phyloP scores from a whole-genome alignment of 2,113 vertebrate genomes.

The Glareola pratincola region DNA sequence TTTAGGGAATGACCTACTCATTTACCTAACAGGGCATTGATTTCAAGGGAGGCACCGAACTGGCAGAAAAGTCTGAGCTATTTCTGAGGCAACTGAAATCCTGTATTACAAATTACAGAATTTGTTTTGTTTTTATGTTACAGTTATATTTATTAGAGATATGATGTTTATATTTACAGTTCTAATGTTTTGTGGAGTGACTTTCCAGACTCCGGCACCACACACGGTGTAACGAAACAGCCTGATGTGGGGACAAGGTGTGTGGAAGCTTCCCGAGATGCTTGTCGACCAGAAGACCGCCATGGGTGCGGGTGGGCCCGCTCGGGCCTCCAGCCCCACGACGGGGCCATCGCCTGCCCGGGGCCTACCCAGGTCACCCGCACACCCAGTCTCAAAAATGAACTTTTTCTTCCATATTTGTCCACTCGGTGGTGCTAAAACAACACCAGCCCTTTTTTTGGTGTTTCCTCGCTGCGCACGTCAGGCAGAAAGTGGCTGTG shows the following conservation, averaged over 20 bases:
- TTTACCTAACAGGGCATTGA: neutral
- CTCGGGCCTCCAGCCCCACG: neutral
- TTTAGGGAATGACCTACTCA: neutral
- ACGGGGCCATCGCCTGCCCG: neutral
- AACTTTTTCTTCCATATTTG: neutral
- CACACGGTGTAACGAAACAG: neutral
- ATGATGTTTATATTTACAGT: neutral
- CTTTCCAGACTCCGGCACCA: neutral
- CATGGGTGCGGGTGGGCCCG: neutral
- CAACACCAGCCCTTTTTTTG: neutral
- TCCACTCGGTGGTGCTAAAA: conserved; percentile 62
- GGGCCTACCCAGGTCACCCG: neutral
- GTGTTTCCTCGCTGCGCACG: neutral
- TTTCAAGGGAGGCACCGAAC: neutral
- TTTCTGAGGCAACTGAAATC: neutral
- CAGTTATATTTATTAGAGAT: neutral
- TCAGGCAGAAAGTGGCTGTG: neutral
- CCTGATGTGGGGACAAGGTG: neutral
- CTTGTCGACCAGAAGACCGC: neutral
- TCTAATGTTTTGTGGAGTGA: neutral
- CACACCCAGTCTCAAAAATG: neutral
- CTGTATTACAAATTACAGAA: neutral
- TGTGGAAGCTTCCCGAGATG: neutral
- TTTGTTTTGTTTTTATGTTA: neutral
- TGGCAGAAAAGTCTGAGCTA: neutral